Conservation (phyloP, 1,140 invertebrate genomes). For the Drosophila albomicans region DNA sequence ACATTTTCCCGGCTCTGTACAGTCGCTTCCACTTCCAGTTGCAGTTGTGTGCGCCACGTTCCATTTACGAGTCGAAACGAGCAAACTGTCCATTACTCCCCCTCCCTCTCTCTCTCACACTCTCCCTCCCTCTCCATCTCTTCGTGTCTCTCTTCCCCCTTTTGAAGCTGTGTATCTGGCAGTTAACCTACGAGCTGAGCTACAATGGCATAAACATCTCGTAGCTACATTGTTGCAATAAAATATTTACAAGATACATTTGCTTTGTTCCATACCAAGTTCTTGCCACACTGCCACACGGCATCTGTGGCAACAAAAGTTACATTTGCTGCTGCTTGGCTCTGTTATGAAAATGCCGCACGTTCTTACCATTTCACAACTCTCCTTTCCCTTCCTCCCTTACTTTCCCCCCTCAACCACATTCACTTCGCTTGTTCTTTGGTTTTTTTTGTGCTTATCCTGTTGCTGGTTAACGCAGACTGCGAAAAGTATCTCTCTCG, state of each 20-base stretch:
- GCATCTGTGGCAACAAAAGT: constrained; percentile 66
- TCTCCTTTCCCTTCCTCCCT: not conserved
- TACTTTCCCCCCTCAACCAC: not conserved
- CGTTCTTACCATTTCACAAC: constrained; percentile 21
- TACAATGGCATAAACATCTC: constrained; percentile 55
- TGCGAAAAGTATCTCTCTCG: not conserved
- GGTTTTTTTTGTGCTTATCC: constrained; percentile 37
- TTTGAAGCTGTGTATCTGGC: constrained; percentile 10
- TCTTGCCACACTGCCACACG: constrained; percentile 40
- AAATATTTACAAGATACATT: constrained; percentile 80
- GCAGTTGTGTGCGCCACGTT: constrained; percentile 60
- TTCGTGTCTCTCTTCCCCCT: not conserved
- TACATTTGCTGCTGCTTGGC: constrained; percentile 27
- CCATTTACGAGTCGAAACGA: constrained; percentile 50
- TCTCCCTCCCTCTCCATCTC: not conserved
- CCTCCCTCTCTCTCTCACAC: not conserved
- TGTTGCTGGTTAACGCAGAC: constrained; percentile 33
- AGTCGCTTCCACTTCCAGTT: constrained; percentile 70
- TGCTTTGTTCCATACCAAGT: constrained; percentile 59
- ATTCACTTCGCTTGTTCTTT: too few species aligned
- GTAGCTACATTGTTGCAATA: constrained; percentile 75
- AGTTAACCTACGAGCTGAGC: constrained; percentile 40
- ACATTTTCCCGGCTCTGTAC: constrained; percentile 48
- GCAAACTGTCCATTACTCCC: constrained; percentile 8
- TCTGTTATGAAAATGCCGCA: constrained; percentile 51